These are phyloP conservation scores for Malurus elegans DNA, from an alignment of 2,113 vertebrate genomes.

Conservation along the genomic window DNA sequence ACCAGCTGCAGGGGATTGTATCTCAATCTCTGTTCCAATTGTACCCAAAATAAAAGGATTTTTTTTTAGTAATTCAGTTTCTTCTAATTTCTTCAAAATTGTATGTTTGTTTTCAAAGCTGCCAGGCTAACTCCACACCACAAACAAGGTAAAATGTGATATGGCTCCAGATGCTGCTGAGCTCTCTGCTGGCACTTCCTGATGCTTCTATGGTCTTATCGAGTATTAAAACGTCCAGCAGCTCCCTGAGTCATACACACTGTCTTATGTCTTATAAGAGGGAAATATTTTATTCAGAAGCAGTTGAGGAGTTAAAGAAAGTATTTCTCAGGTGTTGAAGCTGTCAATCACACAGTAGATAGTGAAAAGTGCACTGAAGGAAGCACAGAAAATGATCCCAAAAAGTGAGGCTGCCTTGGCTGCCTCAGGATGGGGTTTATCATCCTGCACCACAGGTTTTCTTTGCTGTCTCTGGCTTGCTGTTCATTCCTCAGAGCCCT, in stretches of 20 bases:
- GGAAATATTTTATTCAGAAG: neutral
- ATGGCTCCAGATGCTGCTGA: neutral
- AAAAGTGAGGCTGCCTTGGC: neutral
- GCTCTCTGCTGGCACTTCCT: neutral
- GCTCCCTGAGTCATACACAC: neutral
- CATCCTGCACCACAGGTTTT: neutral
- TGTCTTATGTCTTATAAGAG: neutral
- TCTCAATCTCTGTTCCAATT: neutral
- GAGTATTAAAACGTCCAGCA: neutral
- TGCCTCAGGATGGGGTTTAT: neutral
- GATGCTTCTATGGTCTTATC: neutral
- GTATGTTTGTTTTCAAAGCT: neutral
- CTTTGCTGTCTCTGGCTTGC: neutral
- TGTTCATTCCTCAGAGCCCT: neutral
- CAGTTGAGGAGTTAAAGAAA: neutral
- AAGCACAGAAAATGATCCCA: neutral
- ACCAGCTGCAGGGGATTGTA: neutral
- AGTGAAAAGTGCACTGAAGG: neutral
- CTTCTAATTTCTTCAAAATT: neutral
- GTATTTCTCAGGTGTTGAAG: neutral
- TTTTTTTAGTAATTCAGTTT: neutral
- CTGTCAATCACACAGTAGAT: neutral
- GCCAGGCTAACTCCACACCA: neutral
- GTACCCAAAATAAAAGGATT: neutral
- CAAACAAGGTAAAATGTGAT: neutral